Conservation (phyloP, 2,797 vertebrate species). For the Pogoniulus pusillus region DNA sequence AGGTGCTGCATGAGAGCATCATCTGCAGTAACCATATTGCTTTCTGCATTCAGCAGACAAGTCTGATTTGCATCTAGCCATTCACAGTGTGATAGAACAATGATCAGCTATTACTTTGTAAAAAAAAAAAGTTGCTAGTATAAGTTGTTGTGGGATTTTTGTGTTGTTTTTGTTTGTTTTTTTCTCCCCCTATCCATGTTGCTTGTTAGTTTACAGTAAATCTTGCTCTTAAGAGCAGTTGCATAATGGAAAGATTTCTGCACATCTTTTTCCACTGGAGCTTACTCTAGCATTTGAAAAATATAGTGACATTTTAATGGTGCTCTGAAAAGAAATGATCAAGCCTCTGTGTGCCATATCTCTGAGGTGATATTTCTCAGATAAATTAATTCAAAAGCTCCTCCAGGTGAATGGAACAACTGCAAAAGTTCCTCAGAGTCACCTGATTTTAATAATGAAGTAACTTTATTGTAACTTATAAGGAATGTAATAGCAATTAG, state of each 20-base stretch:
- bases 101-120: constrained; percentile 20
- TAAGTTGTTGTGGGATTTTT: background rate
- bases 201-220: constrained; percentile 17
- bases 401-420: background rate
- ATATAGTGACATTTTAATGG: constrained; percentile 50
- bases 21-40: constrained; percentile 59
- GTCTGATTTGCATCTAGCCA: constrained; percentile 50
- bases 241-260: constrained; percentile 11
- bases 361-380: constrained; percentile 31
- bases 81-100: constrained; percentile 34
- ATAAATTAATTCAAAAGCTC: constrained; percentile 16
- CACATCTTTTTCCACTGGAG: background rate
- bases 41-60: constrained; percentile 38
- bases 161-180: background rate
- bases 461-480: background rate
- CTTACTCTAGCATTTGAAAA: constrained; percentile 19
- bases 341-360: background rate
- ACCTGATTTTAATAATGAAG: background rate
- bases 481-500: background rate
- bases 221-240: constrained; percentile 12
- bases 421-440: background rate
- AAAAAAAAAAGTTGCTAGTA: constrained; percentile 40
- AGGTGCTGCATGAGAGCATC: constrained; percentile 32
- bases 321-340: constrained; percentile 29
- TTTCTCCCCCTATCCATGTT: background rate